A percentile compares a stretch with the other conserved stretches of the same genome.
These are phyloP conservation scores for Drosophila novamexicana DNA, from an alignment of 1,140 invertebrate species.

Conservation along the genomic window DNA sequence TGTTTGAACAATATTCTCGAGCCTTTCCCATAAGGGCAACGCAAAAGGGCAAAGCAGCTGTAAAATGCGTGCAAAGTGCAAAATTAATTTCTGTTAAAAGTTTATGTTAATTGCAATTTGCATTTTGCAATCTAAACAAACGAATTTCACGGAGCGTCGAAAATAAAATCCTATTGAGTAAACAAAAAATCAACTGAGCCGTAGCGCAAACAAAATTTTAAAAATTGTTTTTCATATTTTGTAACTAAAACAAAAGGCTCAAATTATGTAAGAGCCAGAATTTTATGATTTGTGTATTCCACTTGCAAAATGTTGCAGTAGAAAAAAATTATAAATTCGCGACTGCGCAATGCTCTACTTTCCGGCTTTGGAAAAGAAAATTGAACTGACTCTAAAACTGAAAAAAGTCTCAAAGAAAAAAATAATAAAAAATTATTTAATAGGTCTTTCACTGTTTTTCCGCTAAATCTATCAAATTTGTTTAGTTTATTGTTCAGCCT, in stretches of 20 bases:
- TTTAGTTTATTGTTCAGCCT: too few relatives aligned
- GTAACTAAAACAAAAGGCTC: constrained; percentile 18
- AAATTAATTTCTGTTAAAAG: constrained; percentile 14
- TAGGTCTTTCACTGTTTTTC: too few relatives aligned
- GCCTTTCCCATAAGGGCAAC: not conserved
- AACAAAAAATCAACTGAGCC: constrained; percentile 32
- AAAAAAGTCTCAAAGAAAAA: too few relatives aligned
- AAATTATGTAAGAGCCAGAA: constrained; percentile 20
- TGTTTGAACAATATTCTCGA: not conserved
- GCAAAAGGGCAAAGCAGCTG: not conserved
- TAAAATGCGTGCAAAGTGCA: constrained; percentile 21
- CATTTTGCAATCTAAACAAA: constrained; percentile 47
- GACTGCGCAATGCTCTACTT: too few relatives aligned
- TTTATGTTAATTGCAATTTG: constrained; percentile 59
- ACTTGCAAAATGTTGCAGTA: not conserved
- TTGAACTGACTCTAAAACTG: too few relatives aligned
- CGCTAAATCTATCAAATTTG: too few relatives aligned
- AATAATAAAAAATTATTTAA: too few relatives aligned
- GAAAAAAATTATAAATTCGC: too few relatives aligned
- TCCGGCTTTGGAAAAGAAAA: too few relatives aligned
- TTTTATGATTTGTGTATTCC: not conserved
- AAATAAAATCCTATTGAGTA: constrained; percentile 36
- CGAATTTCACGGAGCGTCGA: constrained; percentile 35
- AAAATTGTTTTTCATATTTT: constrained; percentile 18
- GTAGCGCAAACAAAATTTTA: constrained; percentile 21